Evolutionary conservation across 2,113 vertebrate genomes (phyloP).

Genomic region (Triplophysa siluroides): DNA sequence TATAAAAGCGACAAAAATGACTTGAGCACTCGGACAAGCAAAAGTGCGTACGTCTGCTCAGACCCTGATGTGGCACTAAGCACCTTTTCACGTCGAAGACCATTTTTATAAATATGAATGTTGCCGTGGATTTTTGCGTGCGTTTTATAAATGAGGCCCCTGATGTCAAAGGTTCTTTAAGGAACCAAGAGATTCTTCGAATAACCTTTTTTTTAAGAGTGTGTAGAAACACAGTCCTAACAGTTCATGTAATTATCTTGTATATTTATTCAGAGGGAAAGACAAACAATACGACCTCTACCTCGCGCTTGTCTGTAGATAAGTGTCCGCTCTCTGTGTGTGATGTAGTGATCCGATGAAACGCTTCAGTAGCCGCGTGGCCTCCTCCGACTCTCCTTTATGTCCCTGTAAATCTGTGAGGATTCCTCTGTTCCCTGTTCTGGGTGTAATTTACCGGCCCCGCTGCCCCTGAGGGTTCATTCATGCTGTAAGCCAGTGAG

Average conservation of each 20-base stretch:
- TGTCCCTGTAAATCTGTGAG: not conserved
- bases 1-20: no score
- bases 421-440: constrained; percentile 6
- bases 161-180: no score
- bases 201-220: no score
- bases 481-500: not conserved
- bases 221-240: not conserved
- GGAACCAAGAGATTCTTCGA: no score
- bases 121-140: no score
- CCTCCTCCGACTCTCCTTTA: not conserved
- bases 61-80: no score
- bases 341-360: not conserved
- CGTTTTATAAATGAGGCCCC: no score
- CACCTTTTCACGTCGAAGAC: no score
- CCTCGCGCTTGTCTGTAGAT: no score
- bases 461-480: not conserved
- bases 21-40: no score
- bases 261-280: not conserved
- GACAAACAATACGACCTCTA: not conserved
- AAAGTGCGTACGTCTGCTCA: no score
- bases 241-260: not conserved
- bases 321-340: not conserved
- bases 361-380: not conserved
- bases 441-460: not conserved
- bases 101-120: no score